Conservation (phyloP, 1,140 invertebrate genomes). For the Halesus radiatus region DNA sequence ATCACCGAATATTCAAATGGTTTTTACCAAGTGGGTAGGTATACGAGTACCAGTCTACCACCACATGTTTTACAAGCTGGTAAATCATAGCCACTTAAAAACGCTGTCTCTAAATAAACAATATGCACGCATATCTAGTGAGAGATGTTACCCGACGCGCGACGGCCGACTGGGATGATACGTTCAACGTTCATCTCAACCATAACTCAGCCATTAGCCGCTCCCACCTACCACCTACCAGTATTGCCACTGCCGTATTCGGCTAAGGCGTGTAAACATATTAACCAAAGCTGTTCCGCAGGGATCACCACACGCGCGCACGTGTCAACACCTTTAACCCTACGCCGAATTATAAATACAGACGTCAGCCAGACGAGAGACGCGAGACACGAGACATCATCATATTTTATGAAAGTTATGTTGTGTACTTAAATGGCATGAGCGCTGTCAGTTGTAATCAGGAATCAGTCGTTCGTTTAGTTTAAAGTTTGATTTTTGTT, state of each 20-base stretch:
- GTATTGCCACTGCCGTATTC: background rate
- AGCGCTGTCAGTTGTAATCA: background rate
- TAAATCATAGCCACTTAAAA: slow-evolving; percentile 14
- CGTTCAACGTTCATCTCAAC: slow-evolving; percentile 6
- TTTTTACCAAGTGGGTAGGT: background rate
- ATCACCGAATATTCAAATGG: background rate
- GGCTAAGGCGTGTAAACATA: slow-evolving; percentile 26
- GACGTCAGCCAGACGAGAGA: background rate
- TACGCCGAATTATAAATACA: slow-evolving; percentile 37
- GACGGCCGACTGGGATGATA: slow-evolving; percentile 19
- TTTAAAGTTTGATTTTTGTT: no score
- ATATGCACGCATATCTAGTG: slow-evolving; percentile 1
- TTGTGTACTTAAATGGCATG: background rate
- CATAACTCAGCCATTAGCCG: slow-evolving; percentile 12
- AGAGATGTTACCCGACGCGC: slow-evolving; percentile 7
- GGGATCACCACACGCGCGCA: slow-evolving; percentile 34
- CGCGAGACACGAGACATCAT: background rate
- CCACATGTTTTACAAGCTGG: slow-evolving; percentile 8
- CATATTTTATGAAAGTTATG: slow-evolving; percentile 25
- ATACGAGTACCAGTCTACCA: background rate
- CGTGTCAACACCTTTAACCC: slow-evolving; percentile 35
- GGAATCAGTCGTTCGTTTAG: no score
- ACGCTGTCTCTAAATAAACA: slow-evolving; percentile 17
- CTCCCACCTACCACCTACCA: no score
- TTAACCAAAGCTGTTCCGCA: slow-evolving; percentile 28